Conservation (phyloP, 2,113 vertebrate genomes). For the Hassar affinis region DNA sequence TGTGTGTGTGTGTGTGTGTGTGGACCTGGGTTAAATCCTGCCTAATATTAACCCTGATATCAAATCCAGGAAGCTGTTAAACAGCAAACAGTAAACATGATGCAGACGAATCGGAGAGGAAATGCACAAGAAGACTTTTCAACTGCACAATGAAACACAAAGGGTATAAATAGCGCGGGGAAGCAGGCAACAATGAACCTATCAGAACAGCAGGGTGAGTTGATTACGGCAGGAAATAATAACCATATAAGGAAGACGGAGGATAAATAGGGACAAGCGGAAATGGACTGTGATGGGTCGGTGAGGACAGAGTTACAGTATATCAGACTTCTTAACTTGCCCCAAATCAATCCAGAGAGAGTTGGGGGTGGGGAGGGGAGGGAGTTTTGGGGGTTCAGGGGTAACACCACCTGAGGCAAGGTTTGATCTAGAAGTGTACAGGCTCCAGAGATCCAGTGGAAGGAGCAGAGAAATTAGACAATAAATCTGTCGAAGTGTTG, state of each 20-base stretch:
- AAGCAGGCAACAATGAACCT: background rate
- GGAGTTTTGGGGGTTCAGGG: background rate
- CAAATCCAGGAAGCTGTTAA: constrained; percentile 11
- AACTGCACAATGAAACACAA: background rate
- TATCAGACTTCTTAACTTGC: background rate
- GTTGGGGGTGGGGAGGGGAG: background rate
- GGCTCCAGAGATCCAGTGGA: background rate
- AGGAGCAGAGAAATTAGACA: background rate
- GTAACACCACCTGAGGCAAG: background rate
- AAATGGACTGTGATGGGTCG: background rate
- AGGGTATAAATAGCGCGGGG: background rate
- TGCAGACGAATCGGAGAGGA: background rate
- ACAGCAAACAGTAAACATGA: background rate
- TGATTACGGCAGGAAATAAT: background rate
- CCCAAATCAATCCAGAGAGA: background rate
- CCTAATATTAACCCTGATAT: background rate
- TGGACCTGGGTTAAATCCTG: background rate
- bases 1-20: no score
- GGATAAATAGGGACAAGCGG: background rate
- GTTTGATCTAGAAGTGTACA: background rate
- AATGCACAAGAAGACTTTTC: background rate
- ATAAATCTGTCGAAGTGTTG: background rate
- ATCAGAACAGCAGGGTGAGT: background rate
- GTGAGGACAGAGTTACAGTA: background rate
- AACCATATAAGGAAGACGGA: background rate